Evolutionary conservation across 2,113 vertebrate species (phyloP), one percentile per base, ranked within the genome.

Genomic region (Kobus ellipsiprymnus): DNA sequence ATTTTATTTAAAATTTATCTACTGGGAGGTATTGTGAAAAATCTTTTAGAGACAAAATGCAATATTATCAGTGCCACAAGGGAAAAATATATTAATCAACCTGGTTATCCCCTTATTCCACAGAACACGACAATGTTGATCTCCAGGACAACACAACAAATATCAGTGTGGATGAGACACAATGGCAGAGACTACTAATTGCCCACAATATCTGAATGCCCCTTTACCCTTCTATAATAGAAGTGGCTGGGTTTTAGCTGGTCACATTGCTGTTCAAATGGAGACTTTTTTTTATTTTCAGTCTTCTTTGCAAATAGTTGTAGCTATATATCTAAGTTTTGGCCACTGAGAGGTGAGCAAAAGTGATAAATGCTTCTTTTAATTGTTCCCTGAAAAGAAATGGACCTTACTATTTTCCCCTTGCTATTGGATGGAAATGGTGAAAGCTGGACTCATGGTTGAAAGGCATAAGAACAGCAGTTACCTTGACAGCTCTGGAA

Each of bases 11-110:
- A 55, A 71, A 78, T 92, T 8, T 54, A 85, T 48, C 57, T 89
- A 48, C 44, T 89, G 17, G 48, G 84, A 90, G 90, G 2, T 54
- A 60, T 84, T 67, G 90, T 48, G 29, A 88, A 94, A 87, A 82
- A 52, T 52, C 21, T 94, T 94, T 81, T 87, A 98, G 29, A 96
- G 85, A 40, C 4, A 90, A 92, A 96, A 93, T 74, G 15, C 30
- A 94, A 11, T 77, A 77, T 55, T 96, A 82, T 60, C 50, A 88
- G 54, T 46, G 19, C 19, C 19, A 54, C 6, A 40, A 17, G 57
- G 87, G 54, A 29, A 82, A 95, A 87, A 92, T 60, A 29, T 36
- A 88, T 16, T 59, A 60, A 67, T 55, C 48, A 57, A 44, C 44
- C 48, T 40, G 25, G 13, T 67, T 96, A 64, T 84, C n/a, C 48